phyloP scores from a whole-genome alignment of 2,797 vertebrate species.

The Eurystomus glaucurus region DNA sequence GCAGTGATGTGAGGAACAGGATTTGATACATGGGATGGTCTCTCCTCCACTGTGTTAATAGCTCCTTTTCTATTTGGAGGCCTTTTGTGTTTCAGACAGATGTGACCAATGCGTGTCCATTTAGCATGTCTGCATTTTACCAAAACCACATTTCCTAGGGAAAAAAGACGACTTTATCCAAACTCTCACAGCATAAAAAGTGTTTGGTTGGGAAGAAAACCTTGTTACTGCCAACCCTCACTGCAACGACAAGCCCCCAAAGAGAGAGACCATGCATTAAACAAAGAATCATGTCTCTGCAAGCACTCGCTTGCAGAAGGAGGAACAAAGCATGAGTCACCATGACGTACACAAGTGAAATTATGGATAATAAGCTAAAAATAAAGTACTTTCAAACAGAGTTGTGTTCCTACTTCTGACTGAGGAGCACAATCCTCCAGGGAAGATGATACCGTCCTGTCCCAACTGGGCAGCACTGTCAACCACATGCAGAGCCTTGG shows the following conservation, averaged over 20 bases:
- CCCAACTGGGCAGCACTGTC: background rate
- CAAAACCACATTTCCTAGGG: background rate
- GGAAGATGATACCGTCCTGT: conserved; percentile 19
- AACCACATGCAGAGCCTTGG: rapidly evolving
- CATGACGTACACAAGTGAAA: background rate
- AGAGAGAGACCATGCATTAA: background rate
- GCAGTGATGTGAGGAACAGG: background rate
- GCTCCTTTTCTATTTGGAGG: conserved; percentile 5
- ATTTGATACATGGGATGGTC: background rate
- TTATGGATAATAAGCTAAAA: conserved; percentile 67
- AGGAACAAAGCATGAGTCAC: conserved; percentile 59
- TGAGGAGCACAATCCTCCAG: background rate
- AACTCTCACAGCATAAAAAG: background rate
- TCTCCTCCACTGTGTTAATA: background rate
- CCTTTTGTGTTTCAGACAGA: conserved; percentile 20
- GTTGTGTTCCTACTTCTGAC: background rate
- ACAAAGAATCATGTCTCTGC: background rate
- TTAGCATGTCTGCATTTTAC: background rate
- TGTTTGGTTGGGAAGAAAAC: background rate
- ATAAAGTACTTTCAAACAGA: conserved; percentile 38
- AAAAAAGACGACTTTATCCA: background rate
- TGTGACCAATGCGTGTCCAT: background rate
- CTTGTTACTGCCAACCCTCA: background rate
- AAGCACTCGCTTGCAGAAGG: background rate
- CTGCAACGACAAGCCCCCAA: background rate